phyloP scores from a whole-genome alignment of 2,888 invertebrate species.

The Dolichomitus sp. region DNA sequence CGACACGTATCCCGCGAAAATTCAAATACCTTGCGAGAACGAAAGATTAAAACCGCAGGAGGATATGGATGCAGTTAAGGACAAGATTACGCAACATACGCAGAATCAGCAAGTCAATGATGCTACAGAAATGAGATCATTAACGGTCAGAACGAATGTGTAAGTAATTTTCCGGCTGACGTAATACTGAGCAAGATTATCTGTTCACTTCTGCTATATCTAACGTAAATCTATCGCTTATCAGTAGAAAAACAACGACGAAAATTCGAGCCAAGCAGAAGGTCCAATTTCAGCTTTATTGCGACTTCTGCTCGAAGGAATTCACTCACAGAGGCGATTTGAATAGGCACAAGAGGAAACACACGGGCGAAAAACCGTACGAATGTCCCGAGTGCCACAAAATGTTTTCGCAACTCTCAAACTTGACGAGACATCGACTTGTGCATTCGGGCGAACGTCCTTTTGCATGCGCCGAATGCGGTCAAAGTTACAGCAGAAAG shows the following conservation, averaged over 20 bases:
- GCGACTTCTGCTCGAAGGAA: constrained; percentile 71
- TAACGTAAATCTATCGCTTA: not conserved
- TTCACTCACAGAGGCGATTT: constrained; percentile 73
- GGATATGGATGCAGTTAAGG: not conserved
- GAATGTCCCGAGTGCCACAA: constrained; percentile 74
- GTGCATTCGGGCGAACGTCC: constrained; percentile 76
- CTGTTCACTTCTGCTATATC: not conserved
- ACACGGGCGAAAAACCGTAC: constrained; percentile 79
- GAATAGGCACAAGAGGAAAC: constrained; percentile 73
- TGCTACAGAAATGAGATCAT: not conserved
- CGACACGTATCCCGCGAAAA: not conserved
- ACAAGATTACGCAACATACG: not conserved
- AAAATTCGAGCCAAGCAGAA: constrained; percentile 6
- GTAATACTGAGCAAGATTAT: not conserved
- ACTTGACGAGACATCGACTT: constrained; percentile 75
- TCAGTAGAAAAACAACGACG: constrained; percentile 12
- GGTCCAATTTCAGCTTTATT: constrained; percentile 49
- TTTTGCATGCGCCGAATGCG: constrained; percentile 73
- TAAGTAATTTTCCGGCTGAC: constrained; percentile 3
- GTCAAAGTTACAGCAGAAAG: constrained; percentile 72
- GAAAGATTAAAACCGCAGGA: not conserved
- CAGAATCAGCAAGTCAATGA: not conserved
- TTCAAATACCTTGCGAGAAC: not conserved
- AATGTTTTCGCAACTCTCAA: constrained; percentile 77
- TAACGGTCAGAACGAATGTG: not conserved